A percentile compares a stretch with the other conserved stretches of the same genome.
Conservation (phyloP, 2,797 vertebrate species). For the Neoniphon sammara region DNA sequence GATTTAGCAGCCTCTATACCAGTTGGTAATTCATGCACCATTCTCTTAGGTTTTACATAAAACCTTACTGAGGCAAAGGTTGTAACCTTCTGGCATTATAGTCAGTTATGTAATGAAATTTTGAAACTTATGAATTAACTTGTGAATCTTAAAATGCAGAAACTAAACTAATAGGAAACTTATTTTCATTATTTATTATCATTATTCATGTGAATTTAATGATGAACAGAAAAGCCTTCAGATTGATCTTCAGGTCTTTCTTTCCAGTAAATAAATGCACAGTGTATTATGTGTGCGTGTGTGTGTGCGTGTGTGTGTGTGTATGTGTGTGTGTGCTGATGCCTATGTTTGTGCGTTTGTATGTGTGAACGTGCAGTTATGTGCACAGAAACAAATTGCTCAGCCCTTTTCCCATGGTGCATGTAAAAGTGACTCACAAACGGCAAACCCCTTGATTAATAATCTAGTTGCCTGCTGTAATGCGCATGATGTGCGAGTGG, state of each 20-base stretch:
- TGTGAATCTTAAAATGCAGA: too few species aligned
- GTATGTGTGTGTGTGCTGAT: background rate
- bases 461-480: constrained; percentile 48
- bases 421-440: constrained; percentile 52
- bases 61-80: background rate
- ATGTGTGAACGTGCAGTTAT: background rate
- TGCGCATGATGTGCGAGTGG: constrained; percentile 11
- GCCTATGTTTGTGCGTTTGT: background rate
- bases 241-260: background rate
- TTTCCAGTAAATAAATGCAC: background rate
- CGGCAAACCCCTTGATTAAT: constrained; percentile 64
- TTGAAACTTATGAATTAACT: too few species aligned
- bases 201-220: background rate
- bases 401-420: background rate
- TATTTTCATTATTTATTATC: too few species aligned
- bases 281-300: background rate
- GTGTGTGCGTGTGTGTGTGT: background rate
- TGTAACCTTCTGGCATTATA: background rate
- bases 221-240: background rate
- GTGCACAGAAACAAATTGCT: constrained; percentile 10
- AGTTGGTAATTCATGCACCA: constrained; percentile 23
- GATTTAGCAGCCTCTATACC: constrained; percentile 41
- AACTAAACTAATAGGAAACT: too few species aligned
- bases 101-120: constrained; percentile 14
- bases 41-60: background rate